phyloP scores from a whole-genome alignment of 2,113 vertebrate genomes.

The Trematomus loennbergii region DNA sequence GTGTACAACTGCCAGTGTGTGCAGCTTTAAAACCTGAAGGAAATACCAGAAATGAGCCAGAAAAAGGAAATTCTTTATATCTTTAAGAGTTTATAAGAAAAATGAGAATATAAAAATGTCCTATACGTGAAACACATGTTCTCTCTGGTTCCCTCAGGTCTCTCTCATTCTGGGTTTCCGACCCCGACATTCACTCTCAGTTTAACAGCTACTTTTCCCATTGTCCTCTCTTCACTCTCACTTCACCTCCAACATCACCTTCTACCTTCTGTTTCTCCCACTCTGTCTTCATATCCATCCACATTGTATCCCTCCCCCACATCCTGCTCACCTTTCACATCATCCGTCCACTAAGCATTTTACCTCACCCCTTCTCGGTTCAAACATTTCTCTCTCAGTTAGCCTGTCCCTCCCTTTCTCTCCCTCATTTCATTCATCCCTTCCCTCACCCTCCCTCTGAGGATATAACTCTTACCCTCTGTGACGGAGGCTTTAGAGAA shows the following conservation, averaged over 20 bases:
- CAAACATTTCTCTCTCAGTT: background rate
- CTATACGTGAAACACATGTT: background rate
- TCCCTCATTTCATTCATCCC: background rate
- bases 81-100: background rate
- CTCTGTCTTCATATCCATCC: constrained; percentile 14
- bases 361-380: background rate
- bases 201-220: background rate
- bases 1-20: too few species aligned
- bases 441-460: constrained; percentile 51
- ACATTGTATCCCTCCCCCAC: constrained; percentile 1
- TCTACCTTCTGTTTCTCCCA: constrained; percentile 11
- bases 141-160: constrained; percentile 34
- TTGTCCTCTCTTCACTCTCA: background rate
- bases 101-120: background rate
- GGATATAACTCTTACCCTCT: constrained; percentile 55
- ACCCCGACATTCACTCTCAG: constrained; percentile 58
- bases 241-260: constrained; percentile 18
- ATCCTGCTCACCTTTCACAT: constrained; percentile 25
- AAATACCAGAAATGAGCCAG: too few species aligned
- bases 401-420: background rate
- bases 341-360: constrained; percentile 15
- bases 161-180: constrained; percentile 55
- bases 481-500: constrained; percentile 36
- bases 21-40: too few species aligned
- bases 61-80: too few species aligned